Base-by-base conservation (phyloP, 2,797 vertebrate species). In the Anableps anableps region DNA sequence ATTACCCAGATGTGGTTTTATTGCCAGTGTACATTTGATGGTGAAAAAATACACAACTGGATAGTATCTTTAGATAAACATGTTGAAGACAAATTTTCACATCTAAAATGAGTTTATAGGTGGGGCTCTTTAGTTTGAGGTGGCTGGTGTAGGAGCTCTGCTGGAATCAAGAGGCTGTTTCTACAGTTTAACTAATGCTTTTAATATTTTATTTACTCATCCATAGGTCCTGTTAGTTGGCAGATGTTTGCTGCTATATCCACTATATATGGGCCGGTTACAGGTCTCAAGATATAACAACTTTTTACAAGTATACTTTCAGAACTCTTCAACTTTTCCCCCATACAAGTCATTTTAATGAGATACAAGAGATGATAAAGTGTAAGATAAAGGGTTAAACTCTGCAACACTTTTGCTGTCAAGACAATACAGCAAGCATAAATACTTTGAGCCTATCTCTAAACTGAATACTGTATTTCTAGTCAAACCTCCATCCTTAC, bases 191-290 rank as follows among this genome's bases (percentile, higher is more conserved):
- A 34, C 16, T 34, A 5, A 19, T 34, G 14, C 6, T 62, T 62
- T 58, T 13, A 11, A 26, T 68, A 26, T 76, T 50, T 36, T 62
- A 62, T 75, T 75, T 45, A 80, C 81, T 86, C 74, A 64, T 48
- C 58, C 82, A 58, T 45, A 19, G 1, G 60, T 48, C 51, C 75
- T 48, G 34, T 41, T 29, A 29, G 55, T 23, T 29, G 55, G n/a
- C 16, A 60, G 29, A 60, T 74, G 29, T 26, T n/a, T n/a, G n/a
- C n/a, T n/a, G n/a, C n/a, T n/a, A n/a, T n/a, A n/a, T n/a, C n/a
- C n/a, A n/a, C n/a, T n/a, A n/a, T n/a, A n/a, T 16, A 38, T 38
- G 34, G 17, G 3, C 19, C 3, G 3, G 34, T 66, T 66, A 21
- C 16, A 64, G 31, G 34, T 64, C 19, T 36, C 17, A 36, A 36